Percentiles rank a stretch among this genome's conserved stretches.
Evolutionary conservation across 2,113 vertebrate genomes (phyloP).

Genomic region (Sturnira hondurensis): DNA sequence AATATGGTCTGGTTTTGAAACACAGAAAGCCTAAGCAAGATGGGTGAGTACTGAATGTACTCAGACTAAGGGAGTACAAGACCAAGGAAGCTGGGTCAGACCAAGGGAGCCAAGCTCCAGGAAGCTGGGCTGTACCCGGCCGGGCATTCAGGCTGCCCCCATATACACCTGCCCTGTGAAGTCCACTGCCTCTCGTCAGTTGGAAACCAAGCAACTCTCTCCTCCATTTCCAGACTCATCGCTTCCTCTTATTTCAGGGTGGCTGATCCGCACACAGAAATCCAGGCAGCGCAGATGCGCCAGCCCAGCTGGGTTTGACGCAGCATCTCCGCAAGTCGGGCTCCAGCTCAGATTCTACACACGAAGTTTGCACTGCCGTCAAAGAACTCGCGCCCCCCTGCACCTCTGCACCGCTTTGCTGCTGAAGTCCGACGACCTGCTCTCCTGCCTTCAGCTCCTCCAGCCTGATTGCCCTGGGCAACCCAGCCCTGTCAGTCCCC

Average conservation of each 20-base stretch:
- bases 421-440: slow-evolving; percentile 47
- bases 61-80: too few species aligned
- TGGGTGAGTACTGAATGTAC: neutral
- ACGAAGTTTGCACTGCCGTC: slow-evolving; percentile 86
- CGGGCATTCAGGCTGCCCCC: neutral
- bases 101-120: neutral
- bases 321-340: neutral
- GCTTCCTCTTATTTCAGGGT: neutral
- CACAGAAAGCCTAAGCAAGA: neutral
- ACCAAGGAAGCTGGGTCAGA: neutral
- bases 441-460: slow-evolving; percentile 59
- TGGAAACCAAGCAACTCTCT: neutral
- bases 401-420: slow-evolving; percentile 75
- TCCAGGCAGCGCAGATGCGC: neutral
- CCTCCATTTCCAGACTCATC: neutral
- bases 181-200: neutral
- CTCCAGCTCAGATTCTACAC: slow-evolving; percentile 82
- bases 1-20: neutral
- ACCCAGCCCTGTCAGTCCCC: neutral
- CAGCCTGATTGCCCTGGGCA: slow-evolving; percentile 69
- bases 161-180: neutral
- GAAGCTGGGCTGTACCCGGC: neutral
- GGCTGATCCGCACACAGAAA: neutral
- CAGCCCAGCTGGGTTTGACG: neutral
- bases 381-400: slow-evolving; percentile 86